These are phyloP conservation scores for Teleogryllus oceanicus DNA, from an alignment of 2,888 invertebrate species.

Conservation along the genomic window DNA sequence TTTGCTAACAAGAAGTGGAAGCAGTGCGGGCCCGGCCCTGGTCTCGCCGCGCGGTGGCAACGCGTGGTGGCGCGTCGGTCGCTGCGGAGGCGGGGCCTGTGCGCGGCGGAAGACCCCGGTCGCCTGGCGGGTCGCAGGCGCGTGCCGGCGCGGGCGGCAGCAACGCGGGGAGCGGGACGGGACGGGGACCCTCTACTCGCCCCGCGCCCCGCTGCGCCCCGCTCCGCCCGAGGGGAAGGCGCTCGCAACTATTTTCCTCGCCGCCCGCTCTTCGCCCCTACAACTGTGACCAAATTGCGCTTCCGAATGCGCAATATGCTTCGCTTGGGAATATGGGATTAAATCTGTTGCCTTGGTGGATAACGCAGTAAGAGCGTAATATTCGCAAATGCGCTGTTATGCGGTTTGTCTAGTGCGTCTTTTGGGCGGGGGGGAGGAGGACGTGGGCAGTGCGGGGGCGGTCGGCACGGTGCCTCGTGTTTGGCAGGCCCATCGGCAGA, in stretches of 20 bases:
- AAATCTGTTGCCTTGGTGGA: background rate
- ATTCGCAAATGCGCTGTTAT: slow-evolving; percentile 18
- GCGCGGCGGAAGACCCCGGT: no score
- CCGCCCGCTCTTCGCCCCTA: background rate
- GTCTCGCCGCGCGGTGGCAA: no score
- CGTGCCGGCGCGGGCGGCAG: no score
- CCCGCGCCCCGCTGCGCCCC: no score
- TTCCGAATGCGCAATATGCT: background rate
- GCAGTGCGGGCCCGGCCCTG: background rate
- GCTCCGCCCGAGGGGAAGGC: background rate
- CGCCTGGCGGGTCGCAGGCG: no score
- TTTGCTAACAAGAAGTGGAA: background rate
- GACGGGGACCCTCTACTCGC: no score
- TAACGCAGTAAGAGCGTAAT: background rate
- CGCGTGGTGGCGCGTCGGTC: background rate
- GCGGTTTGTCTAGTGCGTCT: background rate
- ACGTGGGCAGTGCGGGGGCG: no score
- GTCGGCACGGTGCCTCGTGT: no score
- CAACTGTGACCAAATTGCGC: slow-evolving; percentile 18
- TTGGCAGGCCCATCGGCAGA: no score
- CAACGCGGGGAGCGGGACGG: no score
- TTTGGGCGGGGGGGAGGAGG: background rate
- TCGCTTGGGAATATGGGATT: slow-evolving; percentile 9
- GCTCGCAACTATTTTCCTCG: background rate
- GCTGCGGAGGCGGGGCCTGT: background rate